Evolutionary conservation across 2,888 invertebrate genomes (phyloP).

Genomic region (Caenorhabditis sp.): DNA sequence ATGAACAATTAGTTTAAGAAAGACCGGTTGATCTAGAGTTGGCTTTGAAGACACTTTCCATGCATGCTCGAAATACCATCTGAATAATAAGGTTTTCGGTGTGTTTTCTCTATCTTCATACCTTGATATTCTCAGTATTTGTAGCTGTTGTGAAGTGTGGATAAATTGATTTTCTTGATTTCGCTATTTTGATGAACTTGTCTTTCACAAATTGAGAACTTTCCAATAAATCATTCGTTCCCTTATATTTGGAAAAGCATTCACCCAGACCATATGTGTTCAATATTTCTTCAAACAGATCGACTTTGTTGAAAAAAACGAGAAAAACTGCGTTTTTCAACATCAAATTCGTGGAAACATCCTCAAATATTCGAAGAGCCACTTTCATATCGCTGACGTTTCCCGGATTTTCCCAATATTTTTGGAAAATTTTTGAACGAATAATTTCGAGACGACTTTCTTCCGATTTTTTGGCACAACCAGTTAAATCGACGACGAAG

Average conservation of each 20-base stretch:
- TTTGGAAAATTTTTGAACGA: neutral
- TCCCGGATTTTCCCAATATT: neutral
- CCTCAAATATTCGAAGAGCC: slow-evolving; percentile 35
- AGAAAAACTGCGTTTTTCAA: slow-evolving; percentile 30
- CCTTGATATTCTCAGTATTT: slow-evolving; percentile 35
- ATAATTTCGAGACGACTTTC: slow-evolving; percentile 21
- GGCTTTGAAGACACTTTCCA: slow-evolving; percentile 46
- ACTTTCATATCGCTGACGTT: slow-evolving; percentile 24
- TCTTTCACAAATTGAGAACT: slow-evolving; percentile 20
- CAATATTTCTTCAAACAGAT: slow-evolving; percentile 32
- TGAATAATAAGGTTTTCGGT: slow-evolving; percentile 8
- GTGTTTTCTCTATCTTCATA: too few relatives aligned
- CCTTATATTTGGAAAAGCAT: slow-evolving; percentile 28
- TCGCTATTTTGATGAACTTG: slow-evolving; percentile 23
- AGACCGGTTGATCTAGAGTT: slow-evolving; percentile 40
- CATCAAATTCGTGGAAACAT: slow-evolving; percentile 8
- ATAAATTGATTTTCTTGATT: slow-evolving; percentile 20
- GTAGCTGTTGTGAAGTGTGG: slow-evolving; percentile 44
- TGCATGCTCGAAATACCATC: slow-evolving; percentile 38
- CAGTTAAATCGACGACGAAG: slow-evolving; percentile 39
- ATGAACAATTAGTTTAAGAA: neutral
- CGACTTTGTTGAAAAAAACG: slow-evolving; percentile 42
- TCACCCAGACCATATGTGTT: neutral
- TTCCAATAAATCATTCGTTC: slow-evolving; percentile 16
- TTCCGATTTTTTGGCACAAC: slow-evolving; percentile 33